These are phyloP conservation scores for Pseudochromis fuscus DNA, from an alignment of 2,797 vertebrate genomes.

Conservation along the genomic window DNA sequence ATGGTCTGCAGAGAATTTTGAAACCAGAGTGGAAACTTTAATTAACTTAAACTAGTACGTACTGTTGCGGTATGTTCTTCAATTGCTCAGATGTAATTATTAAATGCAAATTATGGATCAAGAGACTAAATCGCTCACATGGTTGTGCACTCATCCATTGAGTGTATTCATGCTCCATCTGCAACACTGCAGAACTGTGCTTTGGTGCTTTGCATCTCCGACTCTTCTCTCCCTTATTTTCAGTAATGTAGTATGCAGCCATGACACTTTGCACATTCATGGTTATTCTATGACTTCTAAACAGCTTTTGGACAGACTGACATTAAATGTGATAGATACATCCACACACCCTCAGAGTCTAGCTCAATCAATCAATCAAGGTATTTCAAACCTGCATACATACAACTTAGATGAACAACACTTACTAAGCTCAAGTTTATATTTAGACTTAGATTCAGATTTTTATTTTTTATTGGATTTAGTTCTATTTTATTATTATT, in stretches of 20 bases:
- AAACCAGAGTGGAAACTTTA: slow-evolving; percentile 8
- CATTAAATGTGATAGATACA: no score
- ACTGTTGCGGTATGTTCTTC: not conserved
- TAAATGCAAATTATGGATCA: slow-evolving; percentile 8
- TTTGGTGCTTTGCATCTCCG: not conserved
- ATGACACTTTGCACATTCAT: not conserved
- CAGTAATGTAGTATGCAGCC: not conserved
- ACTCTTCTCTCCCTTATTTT: not conserved
- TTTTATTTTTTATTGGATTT: no score
- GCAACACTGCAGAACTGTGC: not conserved
- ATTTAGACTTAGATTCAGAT: no score
- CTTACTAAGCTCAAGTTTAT: no score
- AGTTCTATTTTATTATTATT: no score
- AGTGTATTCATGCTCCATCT: not conserved
- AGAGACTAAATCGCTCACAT: not conserved
- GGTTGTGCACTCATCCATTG: not conserved
- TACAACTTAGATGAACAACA: no score
- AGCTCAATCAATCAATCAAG: no score
- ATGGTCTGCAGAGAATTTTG: not conserved
- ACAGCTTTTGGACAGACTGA: no score
- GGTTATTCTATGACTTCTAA: not conserved
- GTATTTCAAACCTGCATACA: no score
- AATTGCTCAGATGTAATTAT: slow-evolving; percentile 6
- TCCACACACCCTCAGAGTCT: no score
- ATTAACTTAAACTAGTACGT: not conserved